These are phyloP conservation scores for Sipha flava DNA, from an alignment of 1,140 invertebrate genomes.

Conservation along the genomic window DNA sequence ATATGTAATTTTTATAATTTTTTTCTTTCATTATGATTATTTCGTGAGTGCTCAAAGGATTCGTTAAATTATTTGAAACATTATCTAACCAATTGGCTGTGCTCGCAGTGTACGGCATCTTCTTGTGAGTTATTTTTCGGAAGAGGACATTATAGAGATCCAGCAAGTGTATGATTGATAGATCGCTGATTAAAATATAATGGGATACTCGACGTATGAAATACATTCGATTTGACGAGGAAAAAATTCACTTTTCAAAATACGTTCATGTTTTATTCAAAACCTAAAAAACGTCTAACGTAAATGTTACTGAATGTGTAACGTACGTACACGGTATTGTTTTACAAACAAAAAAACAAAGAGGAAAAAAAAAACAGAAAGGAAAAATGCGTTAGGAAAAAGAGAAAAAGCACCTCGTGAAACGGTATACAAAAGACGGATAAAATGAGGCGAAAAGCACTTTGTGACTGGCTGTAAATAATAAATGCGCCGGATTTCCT, in stretches of 20 bases:
- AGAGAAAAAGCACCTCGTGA: neutral
- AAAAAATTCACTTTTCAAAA: conserved; percentile 24
- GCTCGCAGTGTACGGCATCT: no score
- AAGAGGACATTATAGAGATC: no score
- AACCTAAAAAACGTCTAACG: neutral
- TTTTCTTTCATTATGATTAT: no score
- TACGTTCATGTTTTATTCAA: conserved; percentile 22
- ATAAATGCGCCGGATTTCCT: conserved; percentile 22
- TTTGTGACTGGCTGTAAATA: conserved; percentile 21
- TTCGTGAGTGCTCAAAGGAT: no score
- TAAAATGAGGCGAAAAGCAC: conserved; percentile 21
- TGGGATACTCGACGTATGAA: neutral
- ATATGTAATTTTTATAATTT: no score
- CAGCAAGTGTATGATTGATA: conserved; percentile 15
- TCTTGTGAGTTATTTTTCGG: no score
- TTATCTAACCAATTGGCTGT: no score
- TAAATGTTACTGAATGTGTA: neutral
- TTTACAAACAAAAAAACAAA: neutral
- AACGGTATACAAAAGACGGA: neutral
- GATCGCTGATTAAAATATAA: conserved; percentile 9
- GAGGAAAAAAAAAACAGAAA: neutral
- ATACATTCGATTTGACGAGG: neutral
- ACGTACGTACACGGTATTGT: conserved; percentile 3
- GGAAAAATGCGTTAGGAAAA: neutral
- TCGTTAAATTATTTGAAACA: no score